These are phyloP conservation scores for Montipora foliosa DNA, from an alignment of 64 coral and sea anemone species.

Conservation along the genomic window DNA sequence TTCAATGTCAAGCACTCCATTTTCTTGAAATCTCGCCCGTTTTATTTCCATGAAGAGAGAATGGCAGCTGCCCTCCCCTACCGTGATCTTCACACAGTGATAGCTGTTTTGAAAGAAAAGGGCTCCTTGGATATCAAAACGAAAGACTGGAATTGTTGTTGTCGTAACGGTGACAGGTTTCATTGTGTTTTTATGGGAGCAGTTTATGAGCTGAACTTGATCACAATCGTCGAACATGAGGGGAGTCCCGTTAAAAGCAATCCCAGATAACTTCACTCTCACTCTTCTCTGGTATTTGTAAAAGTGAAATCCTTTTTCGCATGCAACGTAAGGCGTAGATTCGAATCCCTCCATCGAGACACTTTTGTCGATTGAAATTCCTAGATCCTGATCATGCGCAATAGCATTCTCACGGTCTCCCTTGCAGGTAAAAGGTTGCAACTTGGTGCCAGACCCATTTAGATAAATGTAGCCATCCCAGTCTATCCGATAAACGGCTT, in stretches of 20 bases:
- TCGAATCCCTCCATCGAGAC: neutral
- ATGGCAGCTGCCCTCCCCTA: neutral
- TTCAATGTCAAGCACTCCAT: neutral
- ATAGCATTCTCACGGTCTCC: neutral
- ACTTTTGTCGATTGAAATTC: constrained; percentile 4
- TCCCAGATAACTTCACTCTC: constrained; percentile 21
- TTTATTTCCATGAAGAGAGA: neutral
- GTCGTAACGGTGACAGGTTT: neutral
- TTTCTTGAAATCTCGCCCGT: constrained; percentile 1
- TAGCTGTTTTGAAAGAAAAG: constrained; percentile 17
- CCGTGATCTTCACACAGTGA: neutral
- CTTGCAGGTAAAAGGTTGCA: constrained; percentile 4
- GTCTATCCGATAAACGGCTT: neutral
- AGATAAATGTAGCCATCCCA: constrained; percentile 7
- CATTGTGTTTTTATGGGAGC: neutral
- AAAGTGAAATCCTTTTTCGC: constrained; percentile 32
- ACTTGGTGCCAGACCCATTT: constrained; percentile 22
- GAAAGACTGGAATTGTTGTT: neutral
- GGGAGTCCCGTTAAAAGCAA: constrained; percentile 6
- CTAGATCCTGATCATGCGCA: neutral
- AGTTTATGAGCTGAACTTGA: constrained; percentile 4
- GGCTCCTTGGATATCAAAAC: neutral
- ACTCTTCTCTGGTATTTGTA: neutral
- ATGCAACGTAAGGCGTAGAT: neutral
- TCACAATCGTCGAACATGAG: neutral